Evolutionary conservation across 2,888 invertebrate species (phyloP), one percentile per base, ranked within the genome.

Genomic region (Rambutsinella grinnellia): DNA sequence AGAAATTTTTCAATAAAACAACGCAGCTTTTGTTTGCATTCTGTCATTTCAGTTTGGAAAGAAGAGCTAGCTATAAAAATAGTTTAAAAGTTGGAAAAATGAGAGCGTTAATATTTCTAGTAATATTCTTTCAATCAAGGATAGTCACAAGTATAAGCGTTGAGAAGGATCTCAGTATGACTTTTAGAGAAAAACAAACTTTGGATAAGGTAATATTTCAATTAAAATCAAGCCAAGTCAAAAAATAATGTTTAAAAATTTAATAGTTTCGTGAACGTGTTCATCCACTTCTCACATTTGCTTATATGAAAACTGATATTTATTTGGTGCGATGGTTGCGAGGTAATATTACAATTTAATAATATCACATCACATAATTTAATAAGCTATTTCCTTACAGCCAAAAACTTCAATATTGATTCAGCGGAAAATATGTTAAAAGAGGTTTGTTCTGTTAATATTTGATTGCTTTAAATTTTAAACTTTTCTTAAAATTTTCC

Each of bases 301-400:
- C 53, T 49, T 51, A 49, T 24, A 75, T 75, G 75, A 75, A 75
- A 57, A 56, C 47, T 0, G 75, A 75, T 19, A 68, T 75, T 36
- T 68, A 75, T 19, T 44, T 68, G 19, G 62, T 75, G 15, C 54
- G 75, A 19, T 75, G 68, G 67, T 27, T 75, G 17, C 19, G 75
- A 51, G 60, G 74, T 74, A 74, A 54, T 3, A 53, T 21, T 58
- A 2, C 13, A 1, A 19, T 23, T 53, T 51, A 23, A 19, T 26
- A 28, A 24, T 15, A 8, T 6, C 2, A 2, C 13, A 63, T 27
- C 15, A 49, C 47, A 63, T 17, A 23, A 10, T 61, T 27, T 6
- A 6, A n/a, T 6, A 27, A 13, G 17, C 17, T n/a, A n/a, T n/a
- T 36, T 47, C 10, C 26, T 67, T 57, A 13, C 21, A 49, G 70